A percentile compares a stretch with the other conserved stretches of the same genome.
Evolutionary conservation across 2,113 vertebrate species (phyloP).

Genomic region (Elaphurus davidianus): DNA sequence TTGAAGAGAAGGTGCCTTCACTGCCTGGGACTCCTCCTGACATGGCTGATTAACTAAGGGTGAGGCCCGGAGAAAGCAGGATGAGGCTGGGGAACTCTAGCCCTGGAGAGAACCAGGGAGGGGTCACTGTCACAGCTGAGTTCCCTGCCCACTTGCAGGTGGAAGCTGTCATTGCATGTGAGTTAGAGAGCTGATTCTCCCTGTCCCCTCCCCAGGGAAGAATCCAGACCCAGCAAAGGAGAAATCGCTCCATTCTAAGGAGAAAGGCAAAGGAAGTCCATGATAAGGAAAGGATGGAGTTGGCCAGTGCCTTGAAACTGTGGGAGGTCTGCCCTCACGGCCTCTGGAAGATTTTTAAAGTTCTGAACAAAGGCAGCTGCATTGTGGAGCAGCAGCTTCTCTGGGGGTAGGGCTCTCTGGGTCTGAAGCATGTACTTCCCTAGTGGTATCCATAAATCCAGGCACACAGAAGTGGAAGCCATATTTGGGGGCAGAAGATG

Average conservation of each 20-base stretch:
- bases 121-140: not conserved
- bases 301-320: not conserved
- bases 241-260: slow-evolving; percentile 16
- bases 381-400: not conserved
- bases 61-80: not conserved
- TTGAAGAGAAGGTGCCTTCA: not conserved
- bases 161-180: not conserved
- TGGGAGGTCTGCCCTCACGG: not conserved
- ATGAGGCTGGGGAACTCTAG: not conserved
- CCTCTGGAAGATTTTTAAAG: not conserved
- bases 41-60: not conserved
- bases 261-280: slow-evolving; percentile 1
- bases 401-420: not conserved
- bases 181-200: slow-evolving; percentile 18
- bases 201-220: slow-evolving; percentile 1
- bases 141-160: not conserved
- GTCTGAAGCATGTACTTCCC: not conserved
- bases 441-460: not conserved
- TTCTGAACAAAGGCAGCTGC: not conserved
- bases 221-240: slow-evolving; percentile 33
- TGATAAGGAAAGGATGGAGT: slow-evolving; percentile 1
- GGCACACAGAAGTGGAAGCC: not conserved
- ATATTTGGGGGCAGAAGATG: not conserved
- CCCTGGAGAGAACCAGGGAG: not conserved
- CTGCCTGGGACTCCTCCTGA: not conserved